A percentile compares a stretch with the other conserved stretches of the same genome.
Evolutionary conservation across 2,888 invertebrate genomes (phyloP).

Genomic region (Sphaerophoria taeniata): DNA sequence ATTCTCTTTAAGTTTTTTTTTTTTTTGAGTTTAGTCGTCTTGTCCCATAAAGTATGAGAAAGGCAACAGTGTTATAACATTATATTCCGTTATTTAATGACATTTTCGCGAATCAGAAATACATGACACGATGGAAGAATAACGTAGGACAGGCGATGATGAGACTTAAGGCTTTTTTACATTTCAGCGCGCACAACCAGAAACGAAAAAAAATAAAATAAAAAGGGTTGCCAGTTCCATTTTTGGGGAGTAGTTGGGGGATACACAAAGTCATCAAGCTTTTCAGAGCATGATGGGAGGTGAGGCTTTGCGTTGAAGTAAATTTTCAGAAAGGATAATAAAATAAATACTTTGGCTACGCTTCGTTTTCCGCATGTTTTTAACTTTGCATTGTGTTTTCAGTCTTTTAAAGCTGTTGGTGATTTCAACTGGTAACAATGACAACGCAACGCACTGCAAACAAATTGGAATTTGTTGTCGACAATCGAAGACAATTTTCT

Average conservation of each 20-base stretch:
- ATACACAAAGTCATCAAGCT: conserved; percentile 4
- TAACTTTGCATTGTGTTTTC: conserved; percentile 8
- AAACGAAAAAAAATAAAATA: conserved; percentile 10
- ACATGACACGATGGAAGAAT: conserved; percentile 47
- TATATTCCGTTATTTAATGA: conserved; percentile 52
- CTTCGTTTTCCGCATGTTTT: conserved; percentile 22
- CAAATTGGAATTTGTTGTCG: not conserved
- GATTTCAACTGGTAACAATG: not conserved
- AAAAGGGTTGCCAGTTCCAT: conserved; percentile 26
- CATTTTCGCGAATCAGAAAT: conserved; percentile 62
- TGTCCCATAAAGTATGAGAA: conserved; percentile 66
- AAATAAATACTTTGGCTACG: conserved; percentile 54
- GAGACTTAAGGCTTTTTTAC: conserved; percentile 51
- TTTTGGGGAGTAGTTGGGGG: not conserved
- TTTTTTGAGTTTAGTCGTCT: conserved; percentile 45
- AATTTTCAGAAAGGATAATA: conserved; percentile 43
- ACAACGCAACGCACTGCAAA: not conserved
- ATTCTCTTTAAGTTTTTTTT: conserved; percentile 68
- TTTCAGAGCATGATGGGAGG: not conserved
- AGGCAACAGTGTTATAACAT: conserved; percentile 48
- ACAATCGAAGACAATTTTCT: not conserved
- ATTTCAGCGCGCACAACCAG: conserved; percentile 21
- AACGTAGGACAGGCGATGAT: conserved; percentile 36
- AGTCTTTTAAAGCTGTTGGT: conserved; percentile 24
- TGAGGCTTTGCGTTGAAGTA: conserved; percentile 41